Conservation (phyloP, 2,888 invertebrate genomes). For the Glyphotaelius pellucidus region DNA sequence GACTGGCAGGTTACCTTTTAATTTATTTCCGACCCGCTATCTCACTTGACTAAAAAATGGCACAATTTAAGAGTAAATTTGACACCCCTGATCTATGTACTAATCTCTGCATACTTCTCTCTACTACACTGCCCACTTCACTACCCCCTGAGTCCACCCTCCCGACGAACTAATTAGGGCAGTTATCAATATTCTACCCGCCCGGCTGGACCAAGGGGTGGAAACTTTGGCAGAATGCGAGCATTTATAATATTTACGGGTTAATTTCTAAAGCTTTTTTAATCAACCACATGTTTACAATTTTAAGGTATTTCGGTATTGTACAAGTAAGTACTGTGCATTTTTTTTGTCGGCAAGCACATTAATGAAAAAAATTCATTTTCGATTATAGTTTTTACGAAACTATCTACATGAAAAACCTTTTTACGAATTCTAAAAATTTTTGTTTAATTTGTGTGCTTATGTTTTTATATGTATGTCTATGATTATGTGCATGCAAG, state of each 20-base stretch:
- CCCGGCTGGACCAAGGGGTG: background rate
- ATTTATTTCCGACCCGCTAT: too few species aligned
- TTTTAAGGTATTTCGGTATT: too few species aligned
- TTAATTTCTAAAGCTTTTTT: background rate
- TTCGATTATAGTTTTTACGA: too few species aligned
- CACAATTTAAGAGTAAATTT: background rate
- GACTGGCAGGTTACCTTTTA: too few species aligned
- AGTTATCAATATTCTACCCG: slow-evolving; percentile 29
- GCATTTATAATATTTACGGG: background rate
- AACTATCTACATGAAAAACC: too few species aligned
- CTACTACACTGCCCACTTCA: background rate
- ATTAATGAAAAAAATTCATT: too few species aligned
- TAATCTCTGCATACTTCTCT: background rate
- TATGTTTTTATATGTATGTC: too few species aligned
- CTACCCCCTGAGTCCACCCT: background rate
- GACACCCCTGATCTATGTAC: background rate
- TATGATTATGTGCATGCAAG: too few species aligned
- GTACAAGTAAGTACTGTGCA: too few species aligned
- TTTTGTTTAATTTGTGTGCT: too few species aligned
- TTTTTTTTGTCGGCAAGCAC: background rate
- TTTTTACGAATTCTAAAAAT: too few species aligned
- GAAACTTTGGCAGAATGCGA: background rate
- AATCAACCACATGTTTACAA: background rate
- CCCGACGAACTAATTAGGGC: slow-evolving; percentile 8
- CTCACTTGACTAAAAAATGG: background rate